These are phyloP conservation scores for Thinocorus orbignyianus DNA, from an alignment of 2,113 vertebrate species.

Conservation along the genomic window DNA sequence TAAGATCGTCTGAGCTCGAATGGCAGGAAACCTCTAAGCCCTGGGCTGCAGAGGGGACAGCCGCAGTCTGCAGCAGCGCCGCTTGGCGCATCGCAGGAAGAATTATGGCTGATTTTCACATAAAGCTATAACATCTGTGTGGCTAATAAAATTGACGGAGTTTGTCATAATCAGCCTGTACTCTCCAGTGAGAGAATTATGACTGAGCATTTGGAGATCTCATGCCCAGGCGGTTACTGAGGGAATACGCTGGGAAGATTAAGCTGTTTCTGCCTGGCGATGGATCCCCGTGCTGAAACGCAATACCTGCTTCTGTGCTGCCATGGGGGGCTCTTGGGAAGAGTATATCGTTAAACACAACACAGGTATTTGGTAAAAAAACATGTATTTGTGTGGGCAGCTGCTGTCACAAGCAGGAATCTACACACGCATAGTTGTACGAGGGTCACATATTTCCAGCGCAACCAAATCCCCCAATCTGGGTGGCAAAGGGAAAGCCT, in stretches of 20 bases:
- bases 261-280: background rate
- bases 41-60: background rate
- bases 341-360: background rate
- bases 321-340: background rate
- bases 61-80: conserved; percentile 1
- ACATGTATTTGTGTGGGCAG: background rate
- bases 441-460: background rate
- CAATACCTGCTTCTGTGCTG: background rate
- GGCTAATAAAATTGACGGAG: conserved; percentile 61
- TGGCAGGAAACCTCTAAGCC: conserved; percentile 38
- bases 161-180: conserved; percentile 53
- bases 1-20: background rate
- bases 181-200: conserved; percentile 59
- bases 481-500: background rate
- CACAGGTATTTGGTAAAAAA: background rate
- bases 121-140: conserved; percentile 65
- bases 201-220: conserved; percentile 50
- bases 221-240: conserved; percentile 14
- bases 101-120: conserved; percentile 41
- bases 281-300: background rate
- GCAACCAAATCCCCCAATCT: rapidly evolving
- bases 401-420: background rate
- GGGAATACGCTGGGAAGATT: conserved; percentile 31
- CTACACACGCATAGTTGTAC: background rate
- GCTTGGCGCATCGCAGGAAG: conserved; percentile 1